phyloP scores from a whole-genome alignment of 2,113 vertebrate genomes.

The Cyanocitta stelleri region DNA sequence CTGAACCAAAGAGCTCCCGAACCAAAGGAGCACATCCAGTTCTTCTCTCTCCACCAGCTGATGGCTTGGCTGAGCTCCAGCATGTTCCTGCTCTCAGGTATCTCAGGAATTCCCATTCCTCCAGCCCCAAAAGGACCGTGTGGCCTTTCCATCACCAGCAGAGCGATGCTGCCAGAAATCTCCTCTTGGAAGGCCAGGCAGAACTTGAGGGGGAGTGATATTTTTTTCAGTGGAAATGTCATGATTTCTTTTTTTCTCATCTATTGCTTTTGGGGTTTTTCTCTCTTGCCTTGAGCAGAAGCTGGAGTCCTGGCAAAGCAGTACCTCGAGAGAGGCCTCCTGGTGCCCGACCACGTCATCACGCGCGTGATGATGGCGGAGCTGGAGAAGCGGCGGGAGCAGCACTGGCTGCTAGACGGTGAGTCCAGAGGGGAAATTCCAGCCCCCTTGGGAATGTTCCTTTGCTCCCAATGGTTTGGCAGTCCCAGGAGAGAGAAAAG shows the following conservation, averaged over 20 bases:
- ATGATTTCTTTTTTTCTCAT: neutral
- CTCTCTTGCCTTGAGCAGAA: slow-evolving; percentile 66
- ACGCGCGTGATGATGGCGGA: slow-evolving; percentile 82
- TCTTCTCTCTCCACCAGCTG: neutral
- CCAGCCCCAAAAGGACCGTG: neutral
- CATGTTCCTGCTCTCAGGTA: rapidly evolving
- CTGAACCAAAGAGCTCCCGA: neutral
- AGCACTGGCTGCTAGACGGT: slow-evolving; percentile 93
- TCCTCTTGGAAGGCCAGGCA: neutral
- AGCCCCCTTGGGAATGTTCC: neutral
- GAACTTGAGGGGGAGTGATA: neutral
- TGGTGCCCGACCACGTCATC: slow-evolving; percentile 92
- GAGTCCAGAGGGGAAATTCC: neutral
- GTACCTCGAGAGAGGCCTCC: slow-evolving; percentile 81
- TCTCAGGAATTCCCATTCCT: neutral
- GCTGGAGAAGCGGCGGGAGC: slow-evolving; percentile 77
- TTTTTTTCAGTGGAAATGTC: neutral
- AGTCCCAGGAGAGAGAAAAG: neutral
- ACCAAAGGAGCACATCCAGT: neutral
- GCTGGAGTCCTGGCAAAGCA: slow-evolving; percentile 81
- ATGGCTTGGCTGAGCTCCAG: neutral
- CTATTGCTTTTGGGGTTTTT: too few species aligned
- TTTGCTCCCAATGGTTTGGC: neutral
- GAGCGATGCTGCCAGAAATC: neutral
- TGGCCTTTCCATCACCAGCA: neutral